phyloP scores from a whole-genome alignment of 2,113 vertebrate species.

The Xenopus tropicalis region UCB_Xtro_10.0 CM004444.2:42696001-42696500 shows the following conservation, averaged over 20 bases:
- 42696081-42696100: conserved; percentile 23
- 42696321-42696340: not conserved
- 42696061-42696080: conserved; percentile 30
- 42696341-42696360: not conserved
- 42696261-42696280: not conserved
- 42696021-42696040: conserved; percentile 6
- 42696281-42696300: not conserved
- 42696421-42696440: no score
- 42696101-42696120: conserved; percentile 15
- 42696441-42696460: no score
- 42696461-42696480: no score
- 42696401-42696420: no score
- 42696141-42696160: not conserved
- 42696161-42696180: not conserved
- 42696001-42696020: conserved; percentile 19
- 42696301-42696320: not conserved
- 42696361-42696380: not conserved
- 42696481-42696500: no score
- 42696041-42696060: conserved; percentile 18
- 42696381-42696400: no score
- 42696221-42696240: not conserved
- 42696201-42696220: not conserved
- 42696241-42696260: not conserved
- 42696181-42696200: not conserved
- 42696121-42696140: conserved; percentile 7